These are phyloP conservation scores for Zophobas morio DNA, from an alignment of 1,140 invertebrate species.

Conservation along the genomic window DNA sequence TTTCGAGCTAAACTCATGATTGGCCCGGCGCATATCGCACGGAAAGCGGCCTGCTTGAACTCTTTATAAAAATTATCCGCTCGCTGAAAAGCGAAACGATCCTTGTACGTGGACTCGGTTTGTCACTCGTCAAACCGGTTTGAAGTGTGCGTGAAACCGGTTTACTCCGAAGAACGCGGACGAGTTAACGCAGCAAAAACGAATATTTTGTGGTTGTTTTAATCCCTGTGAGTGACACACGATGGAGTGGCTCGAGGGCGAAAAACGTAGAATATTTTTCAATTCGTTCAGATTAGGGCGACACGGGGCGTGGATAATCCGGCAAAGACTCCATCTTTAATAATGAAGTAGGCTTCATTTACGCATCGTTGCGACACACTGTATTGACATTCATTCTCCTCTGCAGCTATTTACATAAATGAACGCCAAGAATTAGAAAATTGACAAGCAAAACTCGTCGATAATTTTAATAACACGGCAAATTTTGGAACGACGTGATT, in stretches of 20 bases:
- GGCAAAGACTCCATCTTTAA: constrained; percentile 7
- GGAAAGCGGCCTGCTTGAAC: not conserved
- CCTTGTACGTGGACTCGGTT: too few species aligned
- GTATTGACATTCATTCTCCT: constrained; percentile 20
- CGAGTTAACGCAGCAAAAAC: not conserved
- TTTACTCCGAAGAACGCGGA: not conserved
- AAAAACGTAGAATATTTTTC: constrained; percentile 10
- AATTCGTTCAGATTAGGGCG: constrained; percentile 20
- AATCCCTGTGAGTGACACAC: not conserved
- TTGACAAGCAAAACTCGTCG: not conserved
- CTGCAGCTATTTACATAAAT: constrained; percentile 28
- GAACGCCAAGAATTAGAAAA: constrained; percentile 28
- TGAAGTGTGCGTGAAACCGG: too few species aligned
- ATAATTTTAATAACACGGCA: constrained; percentile 20
- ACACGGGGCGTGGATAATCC: constrained; percentile 14
- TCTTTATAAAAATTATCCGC: not conserved
- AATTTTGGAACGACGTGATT: not conserved
- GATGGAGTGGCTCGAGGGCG: not conserved
- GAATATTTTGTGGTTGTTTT: constrained; percentile 4
- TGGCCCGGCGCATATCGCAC: constrained; percentile 11
- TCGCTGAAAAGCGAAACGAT: not conserved
- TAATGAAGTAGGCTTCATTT: constrained; percentile 27
- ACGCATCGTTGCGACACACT: constrained; percentile 15
- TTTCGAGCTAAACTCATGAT: constrained; percentile 40
- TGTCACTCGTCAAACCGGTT: too few species aligned